Evolutionary conservation across 2,888 invertebrate genomes (phyloP).

Genomic region (Heteropelma amictum): DNA sequence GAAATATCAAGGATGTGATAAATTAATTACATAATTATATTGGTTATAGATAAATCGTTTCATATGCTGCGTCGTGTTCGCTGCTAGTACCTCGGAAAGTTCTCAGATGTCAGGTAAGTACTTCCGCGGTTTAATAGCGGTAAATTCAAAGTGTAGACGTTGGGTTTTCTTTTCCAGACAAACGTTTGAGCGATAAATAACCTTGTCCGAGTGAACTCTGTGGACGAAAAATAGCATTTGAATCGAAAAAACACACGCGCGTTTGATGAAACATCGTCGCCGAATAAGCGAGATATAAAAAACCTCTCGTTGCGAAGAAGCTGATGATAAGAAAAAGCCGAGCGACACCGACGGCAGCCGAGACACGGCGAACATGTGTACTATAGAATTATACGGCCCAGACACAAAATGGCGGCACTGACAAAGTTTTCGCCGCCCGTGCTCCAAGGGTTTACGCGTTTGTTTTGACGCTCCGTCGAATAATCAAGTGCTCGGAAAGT

Average conservation of each 20-base stretch:
- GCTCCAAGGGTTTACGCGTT: slow-evolving; percentile 62
- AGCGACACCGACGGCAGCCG: slow-evolving; percentile 44
- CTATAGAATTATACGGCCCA: slow-evolving; percentile 35
- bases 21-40: too few species aligned
- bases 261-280: too few species aligned
- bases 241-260: too few species aligned
- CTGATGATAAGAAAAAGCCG: slow-evolving; percentile 15
- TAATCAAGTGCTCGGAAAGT: slow-evolving; percentile 1
- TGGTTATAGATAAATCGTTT: too few species aligned
- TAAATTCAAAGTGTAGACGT: slow-evolving; percentile 1
- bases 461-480: slow-evolving; percentile 60
- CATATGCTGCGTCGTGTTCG: too few species aligned
- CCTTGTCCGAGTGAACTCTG: not conserved
- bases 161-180: not conserved
- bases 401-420: slow-evolving; percentile 74
- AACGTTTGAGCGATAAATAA: not conserved
- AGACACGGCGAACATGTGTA: slow-evolving; percentile 54
- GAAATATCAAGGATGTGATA: too few species aligned
- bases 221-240: not conserved
- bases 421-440: slow-evolving; percentile 72
- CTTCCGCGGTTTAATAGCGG: slow-evolving; percentile 29
- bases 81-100: not conserved
- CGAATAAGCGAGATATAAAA: too few species aligned
- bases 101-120: not conserved
- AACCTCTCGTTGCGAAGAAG: not conserved